Base-by-base conservation (phyloP, 2,888 invertebrate species). In the Exephanes ischioxanthus region DNA sequence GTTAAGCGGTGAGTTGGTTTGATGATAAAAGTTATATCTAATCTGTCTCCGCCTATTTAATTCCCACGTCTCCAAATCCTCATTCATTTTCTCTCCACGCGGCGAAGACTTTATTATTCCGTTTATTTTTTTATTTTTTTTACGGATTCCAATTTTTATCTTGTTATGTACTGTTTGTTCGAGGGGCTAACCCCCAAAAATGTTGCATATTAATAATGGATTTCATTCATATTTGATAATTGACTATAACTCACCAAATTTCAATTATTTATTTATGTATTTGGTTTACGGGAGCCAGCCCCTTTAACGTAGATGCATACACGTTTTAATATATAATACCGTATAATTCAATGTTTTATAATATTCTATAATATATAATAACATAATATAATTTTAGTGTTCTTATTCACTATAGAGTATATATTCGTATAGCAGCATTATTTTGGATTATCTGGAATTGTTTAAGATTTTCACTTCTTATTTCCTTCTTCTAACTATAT, bases 1-100 rank as follows among this genome's bases (percentile, higher is more conserved):
- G 80, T 84, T 81, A 81, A 77, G 80, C 45, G 84, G 84, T 84
- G 16, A 16, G 84, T 80, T 51, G 51, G 11, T 37, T 26, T 7
- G 19, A 51, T 30, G 61, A 19, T 26, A n/a, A 14, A 6, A 3
- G 1, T 30, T 5, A 58, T 26, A 26, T 58, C 19, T 58, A 22
- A 19, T 9, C 55, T 58, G 19, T 11, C 11, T 3, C 11, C 22
- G 9, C 22, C 11, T 19, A 58, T 11, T 3, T 3, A 22, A 4
- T 26, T 58, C 58, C 11, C 58, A 14, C 7, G 58, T 58, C 4
- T 48, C 16, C 16, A 0, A 48, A 16, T 48, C 14, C 14, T 48
- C 16, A 16, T 48, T 16, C 4, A 5, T 48, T 41, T 41, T 41
- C 41, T 11, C 3, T 3, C 3, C 11, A 11, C 11, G 41, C 41